Base-by-base conservation (phyloP, 1,140 invertebrate species). In the Polypedilum vanderplanki region DNA sequence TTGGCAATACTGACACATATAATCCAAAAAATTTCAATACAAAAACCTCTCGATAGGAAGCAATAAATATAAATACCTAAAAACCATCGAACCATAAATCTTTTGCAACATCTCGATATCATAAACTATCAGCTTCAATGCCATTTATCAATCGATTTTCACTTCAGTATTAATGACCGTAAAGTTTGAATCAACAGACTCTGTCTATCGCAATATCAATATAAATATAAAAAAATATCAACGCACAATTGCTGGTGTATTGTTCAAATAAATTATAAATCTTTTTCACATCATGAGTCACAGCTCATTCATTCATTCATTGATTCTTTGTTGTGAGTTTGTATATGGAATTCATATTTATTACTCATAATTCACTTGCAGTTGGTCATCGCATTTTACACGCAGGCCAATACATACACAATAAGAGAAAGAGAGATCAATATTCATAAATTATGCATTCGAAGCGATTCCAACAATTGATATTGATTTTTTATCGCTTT, bases 81-180 rank as follows among this genome's bases (percentile, higher is more conserved):
- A 57, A 57, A n/a, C 46, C n/a, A n/a, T n/a, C 12, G n/a, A 57
- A 12, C 15, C 9, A 57, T 57, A 57, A 57, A 57, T 57, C 46
- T 57, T 57, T 57, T 57, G 46, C 46, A 57, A 57, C 46, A 57
- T 57, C 46, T 57, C 46, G 46, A 57, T 57, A 57, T 57, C 46
- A 57, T 57, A 57, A 57, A 57, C 46, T 57, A 57, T 57, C 46
- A 57, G 12, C 46, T 57, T 57, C 12, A 57, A 57, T 57, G 65
- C 17, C 65, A 70, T 70, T 70, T 70, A 70, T 70, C 65, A 70
- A 70, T 70, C 20, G 65, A 70, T 70, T 70, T 70, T 70, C 20
- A 22, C 65, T 20, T 70, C 9, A 70, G 18, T 70, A 70, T 70
- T 70, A 70, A 70, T 70, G 65, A 22, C 65, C 65, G 20, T 70